A percentile compares a stretch with the other conserved stretches of the same genome.
These are phyloP conservation scores for Poecilobothrus nobilitatus DNA, from an alignment of 2,888 invertebrate species.

Conservation along the genomic window DNA sequence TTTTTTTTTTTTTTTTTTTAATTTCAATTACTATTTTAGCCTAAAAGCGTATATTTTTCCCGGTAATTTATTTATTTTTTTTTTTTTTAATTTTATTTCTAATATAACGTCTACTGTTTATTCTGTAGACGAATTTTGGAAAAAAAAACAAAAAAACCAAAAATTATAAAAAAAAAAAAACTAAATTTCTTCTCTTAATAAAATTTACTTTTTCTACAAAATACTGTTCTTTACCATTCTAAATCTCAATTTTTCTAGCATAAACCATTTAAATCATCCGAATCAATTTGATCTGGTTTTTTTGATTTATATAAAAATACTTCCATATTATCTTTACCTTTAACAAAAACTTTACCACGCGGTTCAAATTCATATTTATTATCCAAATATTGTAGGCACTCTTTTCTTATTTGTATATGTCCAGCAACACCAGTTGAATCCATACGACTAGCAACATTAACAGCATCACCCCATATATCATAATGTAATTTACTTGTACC, in stretches of 20 bases:
- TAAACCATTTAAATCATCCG: slow-evolving; percentile 8
- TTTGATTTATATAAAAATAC: slow-evolving; percentile 59
- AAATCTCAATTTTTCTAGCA: not conserved
- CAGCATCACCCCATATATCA: slow-evolving; percentile 98
- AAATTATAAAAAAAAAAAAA: too few species aligned
- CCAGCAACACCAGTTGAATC: slow-evolving; percentile 89
- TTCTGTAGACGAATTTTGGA: too few species aligned
- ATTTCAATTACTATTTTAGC: too few species aligned
- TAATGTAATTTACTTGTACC: slow-evolving; percentile 93
- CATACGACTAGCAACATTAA: slow-evolving; percentile 95
- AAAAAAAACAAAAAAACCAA: too few species aligned
- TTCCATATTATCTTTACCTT: slow-evolving; percentile 94
- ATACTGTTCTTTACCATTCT: not conserved
- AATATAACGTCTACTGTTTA: too few species aligned
- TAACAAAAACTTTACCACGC: slow-evolving; percentile 90
- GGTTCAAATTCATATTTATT: slow-evolving; percentile 77
- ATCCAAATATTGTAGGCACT: slow-evolving; percentile 61
- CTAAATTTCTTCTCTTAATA: not conserved
- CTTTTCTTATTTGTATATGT: slow-evolving; percentile 72
- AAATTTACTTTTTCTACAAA: not conserved
- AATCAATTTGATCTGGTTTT: slow-evolving; percentile 21
- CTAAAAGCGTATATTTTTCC: too few species aligned
- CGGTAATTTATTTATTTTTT: too few species aligned
- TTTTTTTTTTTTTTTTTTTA: too few species aligned
- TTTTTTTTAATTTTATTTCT: too few species aligned